Evolutionary conservation across 2,113 vertebrate species (phyloP), one percentile per base, ranked within the genome.

Genomic region (Salvelinus namaycush): DNA sequence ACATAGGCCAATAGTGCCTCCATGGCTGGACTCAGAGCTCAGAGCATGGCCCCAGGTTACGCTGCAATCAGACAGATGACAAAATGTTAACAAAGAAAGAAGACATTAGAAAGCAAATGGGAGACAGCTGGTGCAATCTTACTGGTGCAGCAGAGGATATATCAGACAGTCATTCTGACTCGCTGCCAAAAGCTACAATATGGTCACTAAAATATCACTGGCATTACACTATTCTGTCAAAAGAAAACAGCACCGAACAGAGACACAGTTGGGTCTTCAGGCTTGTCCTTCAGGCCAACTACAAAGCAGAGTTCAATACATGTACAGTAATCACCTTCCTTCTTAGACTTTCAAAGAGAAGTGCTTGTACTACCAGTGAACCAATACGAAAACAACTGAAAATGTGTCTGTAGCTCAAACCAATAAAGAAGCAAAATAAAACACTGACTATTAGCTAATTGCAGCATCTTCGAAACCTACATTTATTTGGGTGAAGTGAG

Each of bases 101-200:
- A 85, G 85, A 91, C 89, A 88, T 90, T 90, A 88, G 86, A 84
- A 89, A 84, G 86, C 89, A 87, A 90, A 89, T 83, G 65, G 85
- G 84, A 74, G 87, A 90, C 91, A 91, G 90, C 87, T 90, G 90
- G 91, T 78, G 81, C 81, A 85, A 88, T 91, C 89, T 89, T 88
- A 86, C 86, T 81, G 68, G 76, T 86, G 87, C 87, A 88, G 87
- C 87, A 87, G 83, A 81, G 86, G 87, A 87, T 84, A 92, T 90
- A 89, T 90, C 90, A 90, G 87, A 86, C 87, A 89, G 79, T 82
- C 87, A 87, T 89, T 90, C 80, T 84, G 87, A 89, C 84, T 68
- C 65, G 20, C 83, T 88, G 91, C 91, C 91, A 89, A 91, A 90
- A 89, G 89, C 83, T 84, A 91, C 91, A 92, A 91, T 90, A 90